These are phyloP conservation scores for Sinocyclocheilus anophthalmus DNA, from an alignment of 2,113 vertebrate genomes.

Conservation along the genomic window DNA sequence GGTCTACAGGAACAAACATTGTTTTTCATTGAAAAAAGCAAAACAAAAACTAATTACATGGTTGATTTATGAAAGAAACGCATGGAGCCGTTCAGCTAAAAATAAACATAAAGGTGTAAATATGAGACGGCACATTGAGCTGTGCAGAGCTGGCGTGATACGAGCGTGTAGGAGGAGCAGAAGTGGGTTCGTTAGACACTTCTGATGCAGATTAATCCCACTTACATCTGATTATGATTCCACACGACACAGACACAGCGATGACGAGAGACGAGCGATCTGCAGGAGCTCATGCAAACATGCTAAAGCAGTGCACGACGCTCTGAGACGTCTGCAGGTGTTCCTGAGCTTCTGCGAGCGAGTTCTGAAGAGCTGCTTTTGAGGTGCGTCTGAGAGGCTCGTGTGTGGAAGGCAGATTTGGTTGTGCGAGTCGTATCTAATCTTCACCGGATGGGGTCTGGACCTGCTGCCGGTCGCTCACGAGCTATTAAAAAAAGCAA, in stretches of 20 bases:
- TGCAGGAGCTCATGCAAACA: not conserved
- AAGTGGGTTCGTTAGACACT: not conserved
- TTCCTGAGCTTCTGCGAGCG: too few species aligned
- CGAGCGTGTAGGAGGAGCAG: not conserved
- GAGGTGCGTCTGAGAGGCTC: not conserved
- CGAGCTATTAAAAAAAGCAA: too few species aligned
- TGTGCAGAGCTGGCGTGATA: not conserved
- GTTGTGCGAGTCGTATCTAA: not conserved
- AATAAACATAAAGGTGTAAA: conserved; percentile 7
- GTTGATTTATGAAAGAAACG: not conserved
- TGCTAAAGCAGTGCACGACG: too few species aligned
- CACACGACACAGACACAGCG: not conserved
- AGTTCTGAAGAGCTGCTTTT: too few species aligned
- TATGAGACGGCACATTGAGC: not conserved
- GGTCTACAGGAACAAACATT: not conserved
- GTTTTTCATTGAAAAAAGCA: not conserved
- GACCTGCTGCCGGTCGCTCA: not conserved
- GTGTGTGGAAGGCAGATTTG: not conserved
- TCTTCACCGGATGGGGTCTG: not conserved
- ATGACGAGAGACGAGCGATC: not conserved
- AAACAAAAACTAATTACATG: not conserved
- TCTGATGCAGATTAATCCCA: not conserved
- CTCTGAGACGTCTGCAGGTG: too few species aligned
- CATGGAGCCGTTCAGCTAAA: not conserved
- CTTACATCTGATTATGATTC: not conserved